Base-by-base conservation (phyloP, 2,797 vertebrate species). In the Cryptoblepharus egeriae region DNA sequence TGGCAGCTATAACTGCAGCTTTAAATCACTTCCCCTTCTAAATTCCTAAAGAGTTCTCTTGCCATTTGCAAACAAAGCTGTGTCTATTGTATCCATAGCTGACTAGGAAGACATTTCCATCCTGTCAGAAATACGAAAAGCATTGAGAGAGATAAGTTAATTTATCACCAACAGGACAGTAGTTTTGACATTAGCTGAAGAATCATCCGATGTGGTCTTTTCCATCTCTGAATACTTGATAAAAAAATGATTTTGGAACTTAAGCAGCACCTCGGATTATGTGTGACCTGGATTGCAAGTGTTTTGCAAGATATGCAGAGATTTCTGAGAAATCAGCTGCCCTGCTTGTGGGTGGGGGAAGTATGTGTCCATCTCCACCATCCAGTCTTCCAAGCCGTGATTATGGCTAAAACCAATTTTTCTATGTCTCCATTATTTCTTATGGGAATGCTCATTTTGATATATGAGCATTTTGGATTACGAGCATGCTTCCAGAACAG, bases 51-150 rank as follows among this genome's bases (percentile, higher is more conserved):
- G 77, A 84, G 85, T 42, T 32, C 64, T 85, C 42, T 77, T 1
- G 0, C 84, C 70, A 58, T 68, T 79, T 52, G 8, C 57, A 88
- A 92, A 90, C 18, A 88, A 49, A 72, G 83, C 52, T 80, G 74
- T 82, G 79, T 60, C 30, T 67, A 71, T 75, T 81, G 84, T 83
- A 75, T 83, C 61, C 26, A 70, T 8, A 74, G 83, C 82, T 85
- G 81, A 85, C 15, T 73, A 75, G 42, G 32, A 28, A 89, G 85
- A 39, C 8, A 26, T 64, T 79, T 88, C 26, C n/a, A 83, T 85
- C 75, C 81, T 80, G 52, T 86, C 68, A 49, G 70, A 60, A 84
- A 82, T 90, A 65, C 30, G 69, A 68, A 35, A 55, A 60, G 32
- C 1, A n/a, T 39, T 5, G 45, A 49, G 24, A 74, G 7, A 15